These are phyloP conservation scores for Chymomyza procnemis DNA, from an alignment of 2,888 invertebrate species.

Conservation along the genomic window DNA sequence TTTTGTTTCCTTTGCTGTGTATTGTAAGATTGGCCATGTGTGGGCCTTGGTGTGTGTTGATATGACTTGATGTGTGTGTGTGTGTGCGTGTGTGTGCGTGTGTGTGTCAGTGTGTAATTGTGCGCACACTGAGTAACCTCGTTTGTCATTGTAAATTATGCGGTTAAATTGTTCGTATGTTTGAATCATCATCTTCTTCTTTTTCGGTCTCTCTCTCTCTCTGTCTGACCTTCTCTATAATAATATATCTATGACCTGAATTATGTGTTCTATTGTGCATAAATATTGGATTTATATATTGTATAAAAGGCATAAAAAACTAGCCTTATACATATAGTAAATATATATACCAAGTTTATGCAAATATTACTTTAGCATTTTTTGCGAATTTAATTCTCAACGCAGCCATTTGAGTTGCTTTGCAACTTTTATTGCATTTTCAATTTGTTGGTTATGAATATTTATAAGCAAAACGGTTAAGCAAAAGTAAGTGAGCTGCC, in stretches of 20 bases:
- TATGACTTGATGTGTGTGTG: constrained; percentile 15
- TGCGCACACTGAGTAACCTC: constrained; percentile 54
- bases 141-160: constrained; percentile 72
- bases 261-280: neutral
- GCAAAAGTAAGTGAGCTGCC: neutral
- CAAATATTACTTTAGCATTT: neutral
- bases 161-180: constrained; percentile 62
- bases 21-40: neutral
- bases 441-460: constrained; percentile 1
- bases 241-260: neutral
- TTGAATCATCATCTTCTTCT: constrained; percentile 15
- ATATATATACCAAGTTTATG: neutral
- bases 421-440: neutral
- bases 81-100: constrained; percentile 7
- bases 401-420: neutral
- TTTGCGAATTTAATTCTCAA: neutral
- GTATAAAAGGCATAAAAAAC: neutral
- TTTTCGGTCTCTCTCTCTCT: neutral
- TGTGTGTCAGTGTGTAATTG: constrained; percentile 54
- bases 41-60: constrained; percentile 20
- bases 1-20: neutral
- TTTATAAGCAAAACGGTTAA: neutral
- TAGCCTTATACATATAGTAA: neutral
- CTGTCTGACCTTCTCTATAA: neutral
- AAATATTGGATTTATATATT: neutral